These are phyloP conservation scores for Erynnis tages DNA, from an alignment of 2,888 invertebrate species.

Conservation along the genomic window DNA sequence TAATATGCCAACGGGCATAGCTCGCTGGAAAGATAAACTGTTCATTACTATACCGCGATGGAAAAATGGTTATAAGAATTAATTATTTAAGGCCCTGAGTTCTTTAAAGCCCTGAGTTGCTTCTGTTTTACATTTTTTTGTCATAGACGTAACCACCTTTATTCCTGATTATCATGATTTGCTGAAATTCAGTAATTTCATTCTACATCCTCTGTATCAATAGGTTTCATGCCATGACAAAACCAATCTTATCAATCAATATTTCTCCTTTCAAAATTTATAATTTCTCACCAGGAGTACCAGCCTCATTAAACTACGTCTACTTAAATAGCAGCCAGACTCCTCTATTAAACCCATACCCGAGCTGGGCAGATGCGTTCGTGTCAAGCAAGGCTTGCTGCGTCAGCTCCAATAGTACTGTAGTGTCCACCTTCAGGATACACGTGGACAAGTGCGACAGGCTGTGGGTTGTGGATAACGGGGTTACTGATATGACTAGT, in stretches of 20 bases:
- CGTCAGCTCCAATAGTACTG: conserved; percentile 73
- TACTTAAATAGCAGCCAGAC: conserved; percentile 82
- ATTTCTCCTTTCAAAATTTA: too few relatives aligned
- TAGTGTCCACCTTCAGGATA: conserved; percentile 86
- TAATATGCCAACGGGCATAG: conserved; percentile 86
- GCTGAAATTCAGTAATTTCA: too few relatives aligned
- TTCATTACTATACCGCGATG: conserved; percentile 86
- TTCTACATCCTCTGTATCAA: too few relatives aligned
- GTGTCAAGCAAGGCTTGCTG: conserved; percentile 70
- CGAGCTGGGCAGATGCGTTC: conserved; percentile 87
- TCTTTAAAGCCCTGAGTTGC: too few relatives aligned
- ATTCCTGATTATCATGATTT: too few relatives aligned
- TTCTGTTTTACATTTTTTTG: too few relatives aligned
- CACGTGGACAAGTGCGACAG: conserved; percentile 87
- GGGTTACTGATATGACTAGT: conserved; percentile 85
- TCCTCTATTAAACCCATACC: conserved; percentile 86
- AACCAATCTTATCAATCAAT: too few relatives aligned
- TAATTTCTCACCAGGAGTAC: conserved; percentile 51
- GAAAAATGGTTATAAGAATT: conserved; percentile 73
- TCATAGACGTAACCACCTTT: too few relatives aligned
- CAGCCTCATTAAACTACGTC: conserved; percentile 74
- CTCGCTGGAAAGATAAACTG: conserved; percentile 84
- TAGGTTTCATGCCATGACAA: too few relatives aligned
- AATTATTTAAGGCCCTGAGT: too few relatives aligned
- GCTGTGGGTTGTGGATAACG: conserved; percentile 90